A percentile compares a stretch with the other conserved stretches of the same genome.
phyloP scores from a whole-genome alignment of 2,113 vertebrate genomes.

The Helogale parvula region DNA sequence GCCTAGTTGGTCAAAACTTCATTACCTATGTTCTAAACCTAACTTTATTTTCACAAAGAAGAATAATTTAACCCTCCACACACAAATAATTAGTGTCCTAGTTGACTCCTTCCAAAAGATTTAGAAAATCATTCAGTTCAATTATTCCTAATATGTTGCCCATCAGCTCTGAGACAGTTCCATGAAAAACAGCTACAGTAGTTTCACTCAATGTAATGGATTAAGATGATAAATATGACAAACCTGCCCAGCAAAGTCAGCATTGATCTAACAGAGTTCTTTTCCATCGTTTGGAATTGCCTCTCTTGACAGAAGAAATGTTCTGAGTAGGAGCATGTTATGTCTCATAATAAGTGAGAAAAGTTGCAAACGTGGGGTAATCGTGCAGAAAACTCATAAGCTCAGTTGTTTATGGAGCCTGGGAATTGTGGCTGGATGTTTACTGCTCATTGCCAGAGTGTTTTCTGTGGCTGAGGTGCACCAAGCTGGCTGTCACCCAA shows the following conservation, averaged over 20 bases:
- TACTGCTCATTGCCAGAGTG: neutral
- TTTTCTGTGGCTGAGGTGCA: neutral
- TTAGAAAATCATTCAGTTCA: constrained; percentile 62
- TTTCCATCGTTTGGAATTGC: neutral
- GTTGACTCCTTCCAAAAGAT: constrained; percentile 59
- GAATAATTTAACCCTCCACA: neutral
- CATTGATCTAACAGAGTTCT: constrained; percentile 9
- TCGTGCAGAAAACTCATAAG: neutral
- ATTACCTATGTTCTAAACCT: constrained; percentile 14
- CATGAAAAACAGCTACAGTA: constrained; percentile 54
- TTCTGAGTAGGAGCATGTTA: neutral
- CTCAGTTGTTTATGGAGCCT: neutral
- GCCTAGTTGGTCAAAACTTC: neutral
- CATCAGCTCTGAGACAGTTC: constrained; percentile 55
- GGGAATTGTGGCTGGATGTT: neutral
- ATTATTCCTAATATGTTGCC: constrained; percentile 66
- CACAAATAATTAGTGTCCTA: neutral
- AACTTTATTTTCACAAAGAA: constrained; percentile 39
- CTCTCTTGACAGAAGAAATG: constrained; percentile 5
- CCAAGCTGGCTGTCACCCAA: neutral
- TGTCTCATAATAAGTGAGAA: neutral
- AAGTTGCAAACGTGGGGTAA: neutral
- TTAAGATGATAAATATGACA: constrained; percentile 76
- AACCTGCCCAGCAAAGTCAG: constrained; percentile 59
- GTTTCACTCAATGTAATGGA: constrained; percentile 68